Percentiles rank a stretch among this genome's conserved stretches.
phyloP scores from a whole-genome alignment of 2,888 invertebrate genomes.

The Eupithecia pulchellata region DNA sequence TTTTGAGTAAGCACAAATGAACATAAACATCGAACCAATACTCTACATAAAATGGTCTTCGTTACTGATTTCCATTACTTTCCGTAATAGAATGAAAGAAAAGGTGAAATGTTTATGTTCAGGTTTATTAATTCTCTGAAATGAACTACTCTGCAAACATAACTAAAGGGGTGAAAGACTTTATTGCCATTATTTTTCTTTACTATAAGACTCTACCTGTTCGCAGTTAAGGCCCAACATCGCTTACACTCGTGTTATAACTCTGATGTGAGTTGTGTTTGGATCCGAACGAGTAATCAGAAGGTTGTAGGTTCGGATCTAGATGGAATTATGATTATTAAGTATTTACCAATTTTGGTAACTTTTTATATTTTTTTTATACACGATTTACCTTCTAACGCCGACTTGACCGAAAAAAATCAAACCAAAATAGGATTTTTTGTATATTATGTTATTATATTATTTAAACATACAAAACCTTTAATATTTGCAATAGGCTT shows the following conservation, averaged over 20 bases:
- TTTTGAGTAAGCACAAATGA: background rate
- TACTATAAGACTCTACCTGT: background rate
- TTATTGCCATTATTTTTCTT: background rate
- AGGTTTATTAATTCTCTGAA: slow-evolving; percentile 2
- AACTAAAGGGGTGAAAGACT: background rate
- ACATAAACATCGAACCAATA: background rate
- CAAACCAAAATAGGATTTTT: no score
- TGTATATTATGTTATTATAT: background rate
- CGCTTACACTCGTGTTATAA: background rate
- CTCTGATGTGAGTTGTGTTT: background rate
- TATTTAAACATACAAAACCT: background rate
- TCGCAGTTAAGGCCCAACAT: background rate
- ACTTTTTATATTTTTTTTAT: background rate
- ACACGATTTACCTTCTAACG: background rate
- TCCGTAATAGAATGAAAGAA: background rate
- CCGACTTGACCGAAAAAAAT: no score
- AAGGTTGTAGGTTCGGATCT: background rate
- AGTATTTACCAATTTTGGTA: background rate
- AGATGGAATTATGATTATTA: background rate
- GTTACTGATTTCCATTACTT: background rate
- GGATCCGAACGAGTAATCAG: background rate
- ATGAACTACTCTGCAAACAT: background rate
- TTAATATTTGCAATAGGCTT: background rate
- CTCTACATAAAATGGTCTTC: background rate
- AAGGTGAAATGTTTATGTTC: background rate